These are phyloP conservation scores for Amiota communis DNA, from an alignment of 2,888 invertebrate species.

Conservation along the genomic window DNA sequence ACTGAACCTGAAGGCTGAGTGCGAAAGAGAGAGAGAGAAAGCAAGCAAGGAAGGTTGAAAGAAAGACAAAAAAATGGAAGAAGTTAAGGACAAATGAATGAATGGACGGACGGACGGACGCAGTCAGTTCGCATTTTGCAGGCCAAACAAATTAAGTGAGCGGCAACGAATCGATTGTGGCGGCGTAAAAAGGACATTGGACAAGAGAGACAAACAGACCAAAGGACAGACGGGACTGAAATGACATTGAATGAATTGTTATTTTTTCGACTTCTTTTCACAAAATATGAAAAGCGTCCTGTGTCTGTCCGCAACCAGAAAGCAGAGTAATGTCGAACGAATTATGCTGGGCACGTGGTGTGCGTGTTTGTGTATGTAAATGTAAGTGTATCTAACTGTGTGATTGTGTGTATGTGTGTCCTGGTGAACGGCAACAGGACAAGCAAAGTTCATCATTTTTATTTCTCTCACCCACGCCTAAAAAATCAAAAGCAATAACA, in stretches of 20 bases:
- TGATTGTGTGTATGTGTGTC: conserved; percentile 50
- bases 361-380: conserved; percentile 34
- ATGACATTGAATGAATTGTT: background rate
- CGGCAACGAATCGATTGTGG: conserved; percentile 44
- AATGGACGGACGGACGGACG: conserved; percentile 26
- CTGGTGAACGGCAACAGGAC: conserved; percentile 41
- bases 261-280: conserved; percentile 3
- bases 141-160: conserved; percentile 69
- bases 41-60: conserved; percentile 26
- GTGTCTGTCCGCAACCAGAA: conserved; percentile 30
- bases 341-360: conserved; percentile 70
- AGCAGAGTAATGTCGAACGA: conserved; percentile 63
- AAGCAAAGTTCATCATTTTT: conserved; percentile 47
- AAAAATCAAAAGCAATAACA: background rate
- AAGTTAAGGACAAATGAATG: conserved; percentile 28
- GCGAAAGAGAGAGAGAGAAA: conserved; percentile 30
- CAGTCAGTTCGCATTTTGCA: conserved; percentile 37
- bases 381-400: background rate
- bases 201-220: conserved; percentile 26
- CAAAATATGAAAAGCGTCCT: background rate
- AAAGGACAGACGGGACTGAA: conserved; percentile 14
- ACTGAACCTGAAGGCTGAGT: conserved; percentile 37
- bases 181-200: background rate
- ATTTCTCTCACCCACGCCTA: conserved; percentile 40
- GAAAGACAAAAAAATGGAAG: conserved; percentile 15